A percentile compares a stretch with the other conserved stretches of the same genome.
phyloP scores from a whole-genome alignment of 2,888 invertebrate species.

The Pharmacophagus antenor region DNA sequence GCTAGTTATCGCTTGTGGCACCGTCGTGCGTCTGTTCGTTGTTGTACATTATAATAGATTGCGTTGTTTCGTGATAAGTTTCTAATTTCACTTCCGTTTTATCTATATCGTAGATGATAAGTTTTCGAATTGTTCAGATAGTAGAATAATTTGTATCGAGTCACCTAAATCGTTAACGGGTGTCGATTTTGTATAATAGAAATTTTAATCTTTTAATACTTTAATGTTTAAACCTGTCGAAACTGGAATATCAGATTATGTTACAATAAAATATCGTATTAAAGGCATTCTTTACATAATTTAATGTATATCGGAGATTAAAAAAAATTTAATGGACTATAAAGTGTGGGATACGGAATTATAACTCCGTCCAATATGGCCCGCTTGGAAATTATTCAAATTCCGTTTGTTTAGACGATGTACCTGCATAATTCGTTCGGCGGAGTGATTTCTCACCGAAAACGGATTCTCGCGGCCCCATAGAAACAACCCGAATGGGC shows the following conservation, averaged over 20 bases:
- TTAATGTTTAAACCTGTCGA: not conserved
- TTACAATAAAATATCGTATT: not conserved
- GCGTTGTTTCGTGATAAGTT: slow-evolving; percentile 3
- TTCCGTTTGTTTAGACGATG: slow-evolving; percentile 38
- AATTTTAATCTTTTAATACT: not conserved
- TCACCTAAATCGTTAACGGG: too few species aligned
- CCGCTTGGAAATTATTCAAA: slow-evolving; percentile 44
- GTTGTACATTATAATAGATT: slow-evolving; percentile 6
- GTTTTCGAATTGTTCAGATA: too few species aligned
- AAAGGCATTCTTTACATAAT: not conserved
- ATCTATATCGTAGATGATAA: not conserved
- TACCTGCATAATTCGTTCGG: slow-evolving; percentile 34
- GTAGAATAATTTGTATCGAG: too few species aligned
- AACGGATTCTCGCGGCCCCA: slow-evolving; percentile 35
- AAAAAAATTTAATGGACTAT: not conserved
- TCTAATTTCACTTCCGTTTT: not conserved
- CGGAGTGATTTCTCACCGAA: slow-evolving; percentile 43
- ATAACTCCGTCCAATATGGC: not conserved
- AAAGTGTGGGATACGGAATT: not conserved
- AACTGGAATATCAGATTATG: not conserved
- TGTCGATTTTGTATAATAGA: not conserved
- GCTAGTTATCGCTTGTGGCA: slow-evolving; percentile 3
- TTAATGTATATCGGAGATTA: not conserved
- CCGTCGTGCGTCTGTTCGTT: slow-evolving; percentile 10
- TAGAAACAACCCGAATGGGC: slow-evolving; percentile 43